Conservation (phyloP, 2,888 invertebrate species). For the Fragum whitleyi region DNA sequence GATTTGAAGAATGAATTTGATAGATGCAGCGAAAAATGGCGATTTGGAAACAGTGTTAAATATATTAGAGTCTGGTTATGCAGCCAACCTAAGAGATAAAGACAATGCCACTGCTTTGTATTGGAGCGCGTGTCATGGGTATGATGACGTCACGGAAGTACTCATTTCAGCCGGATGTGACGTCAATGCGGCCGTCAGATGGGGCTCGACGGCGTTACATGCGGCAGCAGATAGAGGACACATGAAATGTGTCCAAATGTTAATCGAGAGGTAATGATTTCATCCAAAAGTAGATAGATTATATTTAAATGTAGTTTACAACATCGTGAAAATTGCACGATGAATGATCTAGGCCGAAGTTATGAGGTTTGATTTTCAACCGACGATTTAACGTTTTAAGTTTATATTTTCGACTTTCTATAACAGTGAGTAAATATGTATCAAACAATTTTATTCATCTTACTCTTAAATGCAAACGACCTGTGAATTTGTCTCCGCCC, state of each 20-base stretch:
- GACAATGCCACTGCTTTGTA: constrained; percentile 76
- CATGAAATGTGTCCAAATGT: constrained; percentile 65
- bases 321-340: constrained; percentile 4
- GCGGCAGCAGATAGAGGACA: constrained; percentile 77
- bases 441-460: no score
- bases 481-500: no score
- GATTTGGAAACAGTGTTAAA: constrained; percentile 56
- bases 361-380: background rate
- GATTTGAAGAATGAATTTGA: constrained; percentile 59
- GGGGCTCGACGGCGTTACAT: constrained; percentile 77
- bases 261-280: constrained; percentile 72
- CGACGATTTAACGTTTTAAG: no score
- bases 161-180: constrained; percentile 73
- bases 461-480: no score
- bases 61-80: constrained; percentile 48
- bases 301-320: no score
- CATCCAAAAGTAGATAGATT: no score
- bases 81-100: constrained; percentile 67
- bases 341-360: background rate
- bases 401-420: no score
- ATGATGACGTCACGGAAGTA: constrained; percentile 63
- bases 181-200: constrained; percentile 72
- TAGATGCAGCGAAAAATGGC: constrained; percentile 73
- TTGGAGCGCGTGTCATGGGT: constrained; percentile 76
- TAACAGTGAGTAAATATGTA: no score